phyloP scores from a whole-genome alignment of 2,888 invertebrate genomes.

The Antheraea assamensis region DNA sequence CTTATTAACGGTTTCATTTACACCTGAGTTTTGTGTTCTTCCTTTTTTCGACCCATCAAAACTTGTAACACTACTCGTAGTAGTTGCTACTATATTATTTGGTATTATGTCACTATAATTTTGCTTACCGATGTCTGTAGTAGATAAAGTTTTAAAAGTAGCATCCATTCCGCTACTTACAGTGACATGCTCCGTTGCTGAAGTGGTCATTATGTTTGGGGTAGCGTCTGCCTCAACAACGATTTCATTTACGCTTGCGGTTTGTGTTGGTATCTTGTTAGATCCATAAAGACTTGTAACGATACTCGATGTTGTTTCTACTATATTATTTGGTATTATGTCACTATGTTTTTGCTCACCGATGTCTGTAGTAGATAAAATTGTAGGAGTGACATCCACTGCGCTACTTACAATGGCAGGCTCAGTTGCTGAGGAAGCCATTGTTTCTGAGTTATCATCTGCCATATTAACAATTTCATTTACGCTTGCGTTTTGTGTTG shows the following conservation, averaged over 20 bases:
- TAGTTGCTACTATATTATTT: not conserved
- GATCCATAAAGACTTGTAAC: not conserved
- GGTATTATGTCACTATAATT: not conserved
- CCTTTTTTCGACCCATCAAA: not conserved
- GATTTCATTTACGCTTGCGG: not conserved
- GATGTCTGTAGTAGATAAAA: not conserved
- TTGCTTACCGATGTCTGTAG: not conserved
- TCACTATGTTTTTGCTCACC: not conserved
- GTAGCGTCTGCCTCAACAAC: not conserved
- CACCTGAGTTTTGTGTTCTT: not conserved
- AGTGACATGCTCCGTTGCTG: not conserved
- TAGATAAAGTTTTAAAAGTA: not conserved
- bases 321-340: not conserved
- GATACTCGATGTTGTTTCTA: not conserved
- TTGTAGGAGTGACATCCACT: not conserved
- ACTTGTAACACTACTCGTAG: not conserved
- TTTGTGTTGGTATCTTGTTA: not conserved
- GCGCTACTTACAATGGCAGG: not conserved
- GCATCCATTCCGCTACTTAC: not conserved
- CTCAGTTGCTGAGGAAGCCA: not conserved
- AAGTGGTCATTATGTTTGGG: not conserved
- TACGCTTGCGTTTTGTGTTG: not conserved
- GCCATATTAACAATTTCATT: not conserved
- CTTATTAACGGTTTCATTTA: not conserved
- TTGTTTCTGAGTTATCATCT: not conserved